Evolutionary conservation across 1,140 invertebrate genomes (phyloP).

Genomic region (Drosophila insularis): DNA sequence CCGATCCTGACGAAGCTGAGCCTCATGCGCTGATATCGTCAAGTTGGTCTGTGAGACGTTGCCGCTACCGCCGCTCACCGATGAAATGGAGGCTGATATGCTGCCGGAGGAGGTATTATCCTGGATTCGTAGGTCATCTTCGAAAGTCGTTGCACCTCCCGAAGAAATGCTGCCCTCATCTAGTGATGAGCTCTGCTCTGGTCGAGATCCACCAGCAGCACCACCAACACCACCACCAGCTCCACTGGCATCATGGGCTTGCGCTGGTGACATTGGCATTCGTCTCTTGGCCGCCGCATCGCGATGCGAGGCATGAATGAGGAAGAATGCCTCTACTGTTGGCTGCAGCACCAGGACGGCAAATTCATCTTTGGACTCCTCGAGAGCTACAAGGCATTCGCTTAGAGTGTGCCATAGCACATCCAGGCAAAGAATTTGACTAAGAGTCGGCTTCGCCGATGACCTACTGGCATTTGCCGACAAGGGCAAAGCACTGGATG

Average conservation of each 20-base stretch:
- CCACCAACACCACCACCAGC: neutral
- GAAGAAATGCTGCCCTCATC: conserved; percentile 44
- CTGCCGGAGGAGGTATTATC: conserved; percentile 47
- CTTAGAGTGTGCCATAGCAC: conserved; percentile 92
- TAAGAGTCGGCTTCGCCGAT: conserved; percentile 84
- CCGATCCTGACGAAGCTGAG: conserved; percentile 83
- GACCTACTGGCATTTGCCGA: neutral
- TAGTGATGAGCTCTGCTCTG: conserved; percentile 48
- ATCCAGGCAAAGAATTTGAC: conserved; percentile 89
- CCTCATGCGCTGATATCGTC: conserved; percentile 50
- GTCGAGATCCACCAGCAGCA: neutral
- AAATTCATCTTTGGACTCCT: conserved; percentile 95
- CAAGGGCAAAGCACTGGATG: neutral
- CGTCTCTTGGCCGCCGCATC: conserved; percentile 54
- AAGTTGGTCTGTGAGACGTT: neutral
- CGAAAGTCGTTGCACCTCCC: neutral
- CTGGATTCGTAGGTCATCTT: conserved; percentile 58
- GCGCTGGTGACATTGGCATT: neutral
- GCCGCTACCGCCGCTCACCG: neutral
- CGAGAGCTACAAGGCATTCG: conserved; percentile 91
- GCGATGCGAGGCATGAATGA: conserved; percentile 90
- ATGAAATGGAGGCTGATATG: neutral
- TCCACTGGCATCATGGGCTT: neutral
- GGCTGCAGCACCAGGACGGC: conserved; percentile 96
- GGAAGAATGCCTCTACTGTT: conserved; percentile 95